Percentiles rank a stretch among this genome's conserved stretches.
Evolutionary conservation across 2,797 vertebrate genomes (phyloP).

Genomic region (Gobionotothen gibberifrons): DNA sequence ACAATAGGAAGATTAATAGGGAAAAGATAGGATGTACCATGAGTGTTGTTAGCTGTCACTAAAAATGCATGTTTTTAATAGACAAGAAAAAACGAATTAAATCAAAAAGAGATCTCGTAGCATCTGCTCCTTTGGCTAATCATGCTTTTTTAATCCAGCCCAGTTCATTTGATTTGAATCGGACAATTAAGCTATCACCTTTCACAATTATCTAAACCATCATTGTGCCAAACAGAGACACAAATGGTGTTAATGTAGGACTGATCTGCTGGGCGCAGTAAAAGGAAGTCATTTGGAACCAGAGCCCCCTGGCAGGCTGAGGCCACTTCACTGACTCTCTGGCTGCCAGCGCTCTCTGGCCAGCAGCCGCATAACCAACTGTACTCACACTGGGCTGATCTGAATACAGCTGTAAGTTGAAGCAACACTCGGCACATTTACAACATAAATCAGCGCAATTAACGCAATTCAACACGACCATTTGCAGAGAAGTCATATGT

Average conservation of each 20-base stretch:
- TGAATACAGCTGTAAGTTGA: slow-evolving; percentile 39
- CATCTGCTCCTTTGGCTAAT: slow-evolving; percentile 41
- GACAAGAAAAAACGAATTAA: slow-evolving; percentile 14
- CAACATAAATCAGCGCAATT: neutral
- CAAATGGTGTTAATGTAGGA: slow-evolving; percentile 57
- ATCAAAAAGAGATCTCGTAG: slow-evolving; percentile 34
- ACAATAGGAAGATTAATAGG: slow-evolving; percentile 37
- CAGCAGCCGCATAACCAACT: slow-evolving; percentile 37
- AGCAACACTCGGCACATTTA: slow-evolving; percentile 2
- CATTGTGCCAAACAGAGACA: slow-evolving; percentile 45
- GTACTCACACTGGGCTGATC: slow-evolving; percentile 26
- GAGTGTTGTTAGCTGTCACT: neutral
- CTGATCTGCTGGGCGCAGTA: slow-evolving; percentile 58
- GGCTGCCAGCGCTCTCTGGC: slow-evolving; percentile 58
- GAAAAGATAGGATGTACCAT: neutral
- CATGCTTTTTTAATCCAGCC: slow-evolving; percentile 17
- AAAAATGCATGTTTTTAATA: neutral
- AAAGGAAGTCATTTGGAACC: slow-evolving; percentile 65
- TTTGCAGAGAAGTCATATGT: neutral
- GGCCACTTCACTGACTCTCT: slow-evolving; percentile 21
- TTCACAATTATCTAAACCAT: slow-evolving; percentile 38
- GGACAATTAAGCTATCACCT: slow-evolving; percentile 43
- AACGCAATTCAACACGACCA: neutral
- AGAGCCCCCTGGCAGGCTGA: slow-evolving; percentile 38
- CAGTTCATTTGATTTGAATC: slow-evolving; percentile 54